These are phyloP conservation scores for Cataglyphis albicans DNA, from an alignment of 2,888 invertebrate species.

Conservation along the genomic window DNA sequence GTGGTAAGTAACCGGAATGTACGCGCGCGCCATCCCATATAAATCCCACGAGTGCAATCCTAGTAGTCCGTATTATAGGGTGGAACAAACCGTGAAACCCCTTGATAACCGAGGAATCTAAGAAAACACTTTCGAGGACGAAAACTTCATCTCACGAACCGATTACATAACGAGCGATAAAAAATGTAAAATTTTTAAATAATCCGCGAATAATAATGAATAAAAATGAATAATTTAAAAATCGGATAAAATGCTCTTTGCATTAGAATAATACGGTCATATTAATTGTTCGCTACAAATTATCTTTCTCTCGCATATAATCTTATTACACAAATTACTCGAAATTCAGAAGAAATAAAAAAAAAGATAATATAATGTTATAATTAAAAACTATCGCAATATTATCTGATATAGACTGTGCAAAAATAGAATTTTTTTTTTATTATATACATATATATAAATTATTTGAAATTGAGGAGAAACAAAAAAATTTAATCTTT, in stretches of 20 bases:
- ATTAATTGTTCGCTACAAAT: background rate
- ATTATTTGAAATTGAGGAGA: background rate
- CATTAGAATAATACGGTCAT: background rate
- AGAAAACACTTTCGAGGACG: constrained; percentile 6
- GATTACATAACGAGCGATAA: constrained; percentile 31
- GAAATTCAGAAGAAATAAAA: no score
- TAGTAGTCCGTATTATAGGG: constrained; percentile 46
- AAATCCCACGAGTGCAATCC: constrained; percentile 55
- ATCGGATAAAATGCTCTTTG: background rate
- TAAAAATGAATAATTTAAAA: background rate
- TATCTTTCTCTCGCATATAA: background rate
- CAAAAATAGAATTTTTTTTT: background rate
- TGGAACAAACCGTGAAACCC: constrained; percentile 20
- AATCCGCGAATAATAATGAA: background rate
- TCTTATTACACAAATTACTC: no score
- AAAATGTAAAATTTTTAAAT: constrained; percentile 22
- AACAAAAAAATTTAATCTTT: background rate
- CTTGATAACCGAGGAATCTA: constrained; percentile 24
- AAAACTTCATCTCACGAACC: background rate
- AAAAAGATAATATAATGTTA: no score
- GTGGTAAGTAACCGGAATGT: constrained; percentile 56
- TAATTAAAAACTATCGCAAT: no score
- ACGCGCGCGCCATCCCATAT: constrained; percentile 39
- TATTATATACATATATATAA: background rate
- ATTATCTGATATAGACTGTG: background rate